phyloP scores from a whole-genome alignment of 1,140 invertebrate species.

The Monochamus saltuarius region DNA sequence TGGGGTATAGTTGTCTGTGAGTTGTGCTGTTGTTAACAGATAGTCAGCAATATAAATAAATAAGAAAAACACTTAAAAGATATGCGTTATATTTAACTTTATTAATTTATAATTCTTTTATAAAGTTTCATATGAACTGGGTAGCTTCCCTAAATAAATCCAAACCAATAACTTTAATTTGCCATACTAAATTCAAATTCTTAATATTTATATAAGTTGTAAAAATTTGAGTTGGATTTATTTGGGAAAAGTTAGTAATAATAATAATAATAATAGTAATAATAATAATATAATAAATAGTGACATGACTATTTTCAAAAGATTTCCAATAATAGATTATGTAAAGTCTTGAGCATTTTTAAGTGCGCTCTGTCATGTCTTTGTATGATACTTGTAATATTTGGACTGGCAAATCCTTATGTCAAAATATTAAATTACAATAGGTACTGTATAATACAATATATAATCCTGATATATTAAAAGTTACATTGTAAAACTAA shows the following conservation, averaged over 20 bases:
- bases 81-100: constrained; percentile 53
- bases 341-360: constrained; percentile 30
- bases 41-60: constrained; percentile 1
- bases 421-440: constrained; percentile 27
- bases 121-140: constrained; percentile 54
- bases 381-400: constrained; percentile 16
- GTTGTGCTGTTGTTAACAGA: too few species aligned
- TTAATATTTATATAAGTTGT: constrained; percentile 39
- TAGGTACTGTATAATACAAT: constrained; percentile 36
- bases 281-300: constrained; percentile 41
- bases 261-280: constrained; percentile 46
- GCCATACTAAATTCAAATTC: constrained; percentile 35
- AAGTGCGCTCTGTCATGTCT: constrained; percentile 34
- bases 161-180: constrained; percentile 36
- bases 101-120: constrained; percentile 54
- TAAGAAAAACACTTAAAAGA: constrained; percentile 14
- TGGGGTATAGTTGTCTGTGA: too few species aligned
- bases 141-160: constrained; percentile 50
- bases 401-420: constrained; percentile 28
- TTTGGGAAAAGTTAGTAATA: constrained; percentile 43
- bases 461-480: constrained; percentile 38
- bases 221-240: constrained; percentile 43
- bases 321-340: constrained; percentile 37
- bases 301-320: constrained; percentile 32
- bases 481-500: constrained; percentile 41